Base-by-base conservation (phyloP, 1,140 invertebrate genomes). In the Venustaconcha ellipsiformis region DNA sequence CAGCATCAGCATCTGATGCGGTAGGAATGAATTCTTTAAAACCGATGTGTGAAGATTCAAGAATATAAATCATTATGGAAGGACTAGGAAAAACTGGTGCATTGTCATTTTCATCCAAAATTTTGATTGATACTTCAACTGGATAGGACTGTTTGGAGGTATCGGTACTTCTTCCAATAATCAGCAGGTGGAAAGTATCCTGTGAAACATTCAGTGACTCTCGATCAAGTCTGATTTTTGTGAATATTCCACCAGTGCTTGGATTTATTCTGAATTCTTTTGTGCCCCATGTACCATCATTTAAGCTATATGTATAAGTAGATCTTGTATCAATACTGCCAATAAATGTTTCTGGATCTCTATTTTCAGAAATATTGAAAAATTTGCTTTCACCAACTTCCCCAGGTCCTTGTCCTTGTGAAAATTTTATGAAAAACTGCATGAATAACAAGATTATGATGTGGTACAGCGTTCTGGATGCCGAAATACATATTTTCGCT, bases 31-130 rank as follows among this genome's bases (percentile, higher is more conserved):
- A 90, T 0, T 95, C 94, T 90, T 96, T 95, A 30, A 94, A 91
- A 0, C 81, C 83, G 4, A 74, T 68, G 56, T 65, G 57, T 8
- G 80, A 74, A 70, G 84, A 75, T 94, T 94, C 88, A 14, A 78
- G 72, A 65, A 88, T 82, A 15, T 72, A 65, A 12, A 84, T 73
- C 17, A 56, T 75, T 18, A 65, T 66, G 17, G 12, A 68, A 18
- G 56, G 20, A 65, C 72, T 65, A 3, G 78, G 78, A 89, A 98
- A 98, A 15, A 93, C 90, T 1, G 97, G 97, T 11, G 94, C 93
- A 89, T 98, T 98, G 92, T 98, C 97, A 88, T 99, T 99, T 14
- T 95, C 95, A 88, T 98, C 97, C 1, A 84, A 60, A 30, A 89
- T 78, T 59, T 83, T 68, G 12, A 88, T 78, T 58, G 73, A 64